Conservation (phyloP, 2,113 vertebrate species). For the Suncus etruscus region DNA sequence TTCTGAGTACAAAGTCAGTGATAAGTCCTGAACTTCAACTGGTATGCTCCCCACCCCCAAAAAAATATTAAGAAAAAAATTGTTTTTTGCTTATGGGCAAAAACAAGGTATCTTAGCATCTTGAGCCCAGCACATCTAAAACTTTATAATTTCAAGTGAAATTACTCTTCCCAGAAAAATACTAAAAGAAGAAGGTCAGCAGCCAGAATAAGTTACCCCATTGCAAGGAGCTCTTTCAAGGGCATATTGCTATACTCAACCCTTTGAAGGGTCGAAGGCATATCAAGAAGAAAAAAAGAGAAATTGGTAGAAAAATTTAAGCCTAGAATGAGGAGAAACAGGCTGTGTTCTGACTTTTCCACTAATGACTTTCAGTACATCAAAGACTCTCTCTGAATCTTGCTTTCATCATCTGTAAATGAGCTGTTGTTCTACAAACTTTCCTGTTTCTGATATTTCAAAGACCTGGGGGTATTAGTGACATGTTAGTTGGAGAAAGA, state of each 20-base stretch:
- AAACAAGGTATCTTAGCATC: neutral
- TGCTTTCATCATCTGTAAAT: neutral
- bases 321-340: neutral
- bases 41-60: too few species aligned
- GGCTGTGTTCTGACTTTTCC: constrained; percentile 18
- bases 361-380: neutral
- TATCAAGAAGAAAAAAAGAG: constrained; percentile 35
- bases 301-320: constrained; percentile 11
- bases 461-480: neutral
- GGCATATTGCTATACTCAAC: constrained; percentile 1
- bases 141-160: constrained; percentile 20
- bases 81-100: too few species aligned
- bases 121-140: neutral
- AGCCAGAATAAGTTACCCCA: neutral
- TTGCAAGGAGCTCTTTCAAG: constrained; percentile 2
- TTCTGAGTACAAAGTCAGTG: too few species aligned
- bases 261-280: constrained; percentile 6
- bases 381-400: constrained; percentile 10
- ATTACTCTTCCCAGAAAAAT: neutral
- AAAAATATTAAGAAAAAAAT: too few species aligned
- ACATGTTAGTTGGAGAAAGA: neutral
- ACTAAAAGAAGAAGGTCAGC: neutral
- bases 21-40: too few species aligned
- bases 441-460: neutral
- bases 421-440: neutral